Evolutionary conservation across 2,113 vertebrate species (phyloP).

Genomic region (Terrapene triunguis): DNA sequence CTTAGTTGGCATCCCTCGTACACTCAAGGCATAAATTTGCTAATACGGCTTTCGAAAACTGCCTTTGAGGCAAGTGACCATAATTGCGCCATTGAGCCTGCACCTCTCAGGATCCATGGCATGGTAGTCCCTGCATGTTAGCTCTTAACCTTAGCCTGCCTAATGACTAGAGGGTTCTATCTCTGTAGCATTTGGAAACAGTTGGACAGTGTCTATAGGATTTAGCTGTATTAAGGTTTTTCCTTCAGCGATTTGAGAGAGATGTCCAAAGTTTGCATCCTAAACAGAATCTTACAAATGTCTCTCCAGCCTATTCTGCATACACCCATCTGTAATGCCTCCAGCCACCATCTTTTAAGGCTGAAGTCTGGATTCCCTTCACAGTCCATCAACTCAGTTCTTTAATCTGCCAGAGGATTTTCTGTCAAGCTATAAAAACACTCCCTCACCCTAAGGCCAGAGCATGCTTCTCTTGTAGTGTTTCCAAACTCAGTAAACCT

Average conservation of each 20-base stretch:
- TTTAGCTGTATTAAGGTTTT: not conserved
- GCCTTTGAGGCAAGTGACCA: accelerated
- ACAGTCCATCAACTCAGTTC: not conserved
- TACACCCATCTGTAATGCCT: not conserved
- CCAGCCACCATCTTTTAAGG: not conserved
- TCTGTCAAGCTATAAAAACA: not conserved
- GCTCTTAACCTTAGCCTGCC: not conserved
- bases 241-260: not conserved
- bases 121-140: not conserved
- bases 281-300: not conserved
- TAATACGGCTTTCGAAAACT: not conserved
- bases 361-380: not conserved
- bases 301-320: not conserved
- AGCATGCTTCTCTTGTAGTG: not conserved
- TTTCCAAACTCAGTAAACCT: not conserved
- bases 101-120: accelerated
- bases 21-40: not conserved
- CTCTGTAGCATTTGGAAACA: not conserved
- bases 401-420: not conserved
- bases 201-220: not conserved
- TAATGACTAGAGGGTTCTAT: not conserved
- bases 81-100: not conserved
- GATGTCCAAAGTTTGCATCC: not conserved
- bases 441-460: not conserved
- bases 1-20: not conserved